phyloP scores from a whole-genome alignment of 2,888 invertebrate genomes.

The Chymomyza procnemis region DNA sequence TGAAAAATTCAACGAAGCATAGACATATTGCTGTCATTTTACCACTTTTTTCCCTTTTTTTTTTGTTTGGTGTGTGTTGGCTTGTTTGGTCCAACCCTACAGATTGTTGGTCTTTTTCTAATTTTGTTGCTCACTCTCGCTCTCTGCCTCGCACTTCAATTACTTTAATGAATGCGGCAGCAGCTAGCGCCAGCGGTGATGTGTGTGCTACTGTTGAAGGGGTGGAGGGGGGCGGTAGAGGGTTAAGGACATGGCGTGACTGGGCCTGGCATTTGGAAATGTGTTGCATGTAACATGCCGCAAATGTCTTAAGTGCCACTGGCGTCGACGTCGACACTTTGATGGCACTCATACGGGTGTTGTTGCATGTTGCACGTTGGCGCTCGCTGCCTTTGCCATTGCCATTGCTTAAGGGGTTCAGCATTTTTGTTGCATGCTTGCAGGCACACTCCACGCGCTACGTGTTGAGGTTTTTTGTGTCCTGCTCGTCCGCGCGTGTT shows the following conservation, averaged over 20 bases:
- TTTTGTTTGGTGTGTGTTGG: too few species aligned
- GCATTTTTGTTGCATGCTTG: constrained; percentile 43
- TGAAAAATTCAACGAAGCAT: constrained; percentile 48
- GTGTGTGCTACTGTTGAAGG: not conserved
- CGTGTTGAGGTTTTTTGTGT: constrained; percentile 56
- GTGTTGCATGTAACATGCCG: constrained; percentile 55
- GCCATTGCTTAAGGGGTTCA: not conserved
- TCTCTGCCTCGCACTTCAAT: constrained; percentile 35
- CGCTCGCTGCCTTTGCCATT: not conserved
- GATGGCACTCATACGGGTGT: constrained; percentile 48
- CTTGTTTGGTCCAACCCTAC: not conserved
- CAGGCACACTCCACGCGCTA: constrained; percentile 21
- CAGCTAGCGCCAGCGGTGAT: not conserved
- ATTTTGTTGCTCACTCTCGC: constrained; percentile 17
- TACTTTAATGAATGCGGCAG: constrained; percentile 41
- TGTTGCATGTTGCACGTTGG: constrained; percentile 6
- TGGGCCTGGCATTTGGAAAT: constrained; percentile 5
- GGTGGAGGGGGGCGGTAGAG: not conserved
- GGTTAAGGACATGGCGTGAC: not conserved
- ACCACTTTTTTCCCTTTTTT: constrained; percentile 47
- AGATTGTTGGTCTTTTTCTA: constrained; percentile 14
- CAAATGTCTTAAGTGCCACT: constrained; percentile 64
- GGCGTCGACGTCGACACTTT: constrained; percentile 52
- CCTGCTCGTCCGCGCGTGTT: constrained; percentile 37
- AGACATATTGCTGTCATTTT: constrained; percentile 53